Evolutionary conservation across 2,113 vertebrate genomes (phyloP).

Genomic region (Scomber japonicus): DNA sequence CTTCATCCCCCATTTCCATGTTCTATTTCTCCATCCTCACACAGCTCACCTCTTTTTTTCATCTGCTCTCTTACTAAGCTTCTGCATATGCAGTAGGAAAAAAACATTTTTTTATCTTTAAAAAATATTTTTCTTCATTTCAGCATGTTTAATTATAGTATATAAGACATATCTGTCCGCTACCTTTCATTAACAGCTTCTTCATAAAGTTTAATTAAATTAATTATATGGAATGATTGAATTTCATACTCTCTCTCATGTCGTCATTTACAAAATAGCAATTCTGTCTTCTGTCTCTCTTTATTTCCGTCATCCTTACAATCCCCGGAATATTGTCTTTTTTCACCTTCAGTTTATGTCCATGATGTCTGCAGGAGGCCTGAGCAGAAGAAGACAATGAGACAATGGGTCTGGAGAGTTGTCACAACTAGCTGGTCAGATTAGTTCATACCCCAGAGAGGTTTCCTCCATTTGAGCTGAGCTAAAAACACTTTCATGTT

Average conservation of each 20-base stretch:
- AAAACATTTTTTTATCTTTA: background rate
- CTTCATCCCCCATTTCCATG: no score
- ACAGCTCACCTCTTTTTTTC: no score
- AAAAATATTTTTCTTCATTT: conserved; percentile 6
- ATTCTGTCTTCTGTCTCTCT: background rate
- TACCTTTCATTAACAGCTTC: conserved; percentile 15
- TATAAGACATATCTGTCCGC: conserved; percentile 15
- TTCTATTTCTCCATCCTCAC: no score
- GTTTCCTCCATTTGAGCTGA: background rate
- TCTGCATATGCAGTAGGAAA: no score
- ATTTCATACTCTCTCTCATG: background rate
- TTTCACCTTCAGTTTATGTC: background rate
- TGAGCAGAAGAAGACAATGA: background rate
- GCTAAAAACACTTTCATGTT: no score
- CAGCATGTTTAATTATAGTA: conserved; percentile 31
- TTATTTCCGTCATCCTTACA: background rate
- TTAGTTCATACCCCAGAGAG: background rate
- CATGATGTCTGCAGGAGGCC: background rate
- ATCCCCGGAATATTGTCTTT: background rate
- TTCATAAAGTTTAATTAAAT: conserved; percentile 22
- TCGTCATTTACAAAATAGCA: background rate
- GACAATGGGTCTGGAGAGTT: background rate
- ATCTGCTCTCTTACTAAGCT: no score
- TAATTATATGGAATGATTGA: conserved; percentile 30
- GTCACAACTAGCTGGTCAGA: background rate